Evolutionary conservation across 2,113 vertebrate species (phyloP).

Genomic region (Myrmophylax atrothorax): DNA sequence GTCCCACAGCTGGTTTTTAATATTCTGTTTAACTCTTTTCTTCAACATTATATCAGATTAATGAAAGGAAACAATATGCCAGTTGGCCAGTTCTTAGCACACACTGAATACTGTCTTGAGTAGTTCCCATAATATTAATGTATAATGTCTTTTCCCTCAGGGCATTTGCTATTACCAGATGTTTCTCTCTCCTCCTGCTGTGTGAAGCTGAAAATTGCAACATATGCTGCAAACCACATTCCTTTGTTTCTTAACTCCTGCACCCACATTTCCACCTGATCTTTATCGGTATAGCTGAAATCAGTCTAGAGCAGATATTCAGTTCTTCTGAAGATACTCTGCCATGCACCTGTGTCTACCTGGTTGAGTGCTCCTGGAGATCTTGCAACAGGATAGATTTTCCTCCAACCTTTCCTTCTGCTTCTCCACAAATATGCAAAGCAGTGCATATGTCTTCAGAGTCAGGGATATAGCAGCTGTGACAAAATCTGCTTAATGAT

Average conservation of each 20-base stretch:
- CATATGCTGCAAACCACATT: slow-evolving; percentile 44
- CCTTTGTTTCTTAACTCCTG: slow-evolving; percentile 41
- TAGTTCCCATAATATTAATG: slow-evolving; percentile 41
- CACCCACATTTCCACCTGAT: slow-evolving; percentile 10
- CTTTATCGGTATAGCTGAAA: slow-evolving; percentile 22
- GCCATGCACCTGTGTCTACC: background rate
- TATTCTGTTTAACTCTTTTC: background rate
- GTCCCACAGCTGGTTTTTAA: accelerated
- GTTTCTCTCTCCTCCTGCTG: slow-evolving; percentile 30
- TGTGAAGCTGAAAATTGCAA: slow-evolving; percentile 45
- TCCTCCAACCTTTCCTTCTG: background rate
- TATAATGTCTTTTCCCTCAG: background rate
- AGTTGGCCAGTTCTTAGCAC: background rate
- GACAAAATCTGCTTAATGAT: background rate
- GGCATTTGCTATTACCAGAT: slow-evolving; percentile 37
- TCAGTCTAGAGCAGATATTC: slow-evolving; percentile 27
- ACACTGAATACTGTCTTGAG: background rate
- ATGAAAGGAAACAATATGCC: background rate
- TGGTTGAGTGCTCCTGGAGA: background rate
- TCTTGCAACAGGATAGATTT: background rate
- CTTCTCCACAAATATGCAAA: background rate
- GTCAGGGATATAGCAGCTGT: background rate
- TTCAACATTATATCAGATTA: background rate
- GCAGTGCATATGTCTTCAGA: background rate
- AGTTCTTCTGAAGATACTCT: background rate